Evolutionary conservation across 2,888 invertebrate species (phyloP).

Genomic region (Eupeodes latifasciatus): DNA sequence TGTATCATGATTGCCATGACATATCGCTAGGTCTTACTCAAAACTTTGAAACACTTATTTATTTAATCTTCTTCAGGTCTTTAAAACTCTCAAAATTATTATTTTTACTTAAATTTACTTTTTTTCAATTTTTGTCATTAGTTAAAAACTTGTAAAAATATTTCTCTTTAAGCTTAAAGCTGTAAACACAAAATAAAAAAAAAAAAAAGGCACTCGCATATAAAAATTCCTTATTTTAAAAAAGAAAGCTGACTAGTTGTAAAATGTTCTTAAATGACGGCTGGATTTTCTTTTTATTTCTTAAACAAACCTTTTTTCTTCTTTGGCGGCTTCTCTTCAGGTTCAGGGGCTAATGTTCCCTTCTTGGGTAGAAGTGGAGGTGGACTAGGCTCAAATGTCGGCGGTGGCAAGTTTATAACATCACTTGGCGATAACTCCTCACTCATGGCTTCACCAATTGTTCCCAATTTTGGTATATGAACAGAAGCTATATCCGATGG

Average conservation of each 20-base stretch:
- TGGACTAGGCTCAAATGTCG: constrained; percentile 55
- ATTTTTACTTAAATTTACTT: neutral
- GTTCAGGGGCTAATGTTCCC: constrained; percentile 61
- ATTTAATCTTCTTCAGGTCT: constrained; percentile 51
- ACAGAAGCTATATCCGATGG: constrained; percentile 81
- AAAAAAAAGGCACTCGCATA: constrained; percentile 54
- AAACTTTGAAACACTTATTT: neutral
- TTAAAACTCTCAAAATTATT: constrained; percentile 65
- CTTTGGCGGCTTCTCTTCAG: constrained; percentile 78
- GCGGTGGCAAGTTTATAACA: constrained; percentile 37
- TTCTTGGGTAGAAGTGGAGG: constrained; percentile 80
- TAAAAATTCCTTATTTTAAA: neutral
- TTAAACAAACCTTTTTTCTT: constrained; percentile 81
- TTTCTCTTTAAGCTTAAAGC: constrained; percentile 40
- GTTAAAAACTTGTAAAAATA: constrained; percentile 14
- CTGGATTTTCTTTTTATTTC: constrained; percentile 27
- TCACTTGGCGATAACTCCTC: constrained; percentile 63
- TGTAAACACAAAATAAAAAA: constrained; percentile 4
- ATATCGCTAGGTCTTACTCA: too few relatives aligned
- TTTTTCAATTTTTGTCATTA: neutral
- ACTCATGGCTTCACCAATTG: constrained; percentile 80
- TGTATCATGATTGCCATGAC: too few relatives aligned
- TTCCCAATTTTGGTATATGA: constrained; percentile 80
- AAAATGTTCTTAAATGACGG: neutral
- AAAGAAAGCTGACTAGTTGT: constrained; percentile 11